Conservation (phyloP, 2,113 vertebrate species). For the Cacatua alba region DNA sequence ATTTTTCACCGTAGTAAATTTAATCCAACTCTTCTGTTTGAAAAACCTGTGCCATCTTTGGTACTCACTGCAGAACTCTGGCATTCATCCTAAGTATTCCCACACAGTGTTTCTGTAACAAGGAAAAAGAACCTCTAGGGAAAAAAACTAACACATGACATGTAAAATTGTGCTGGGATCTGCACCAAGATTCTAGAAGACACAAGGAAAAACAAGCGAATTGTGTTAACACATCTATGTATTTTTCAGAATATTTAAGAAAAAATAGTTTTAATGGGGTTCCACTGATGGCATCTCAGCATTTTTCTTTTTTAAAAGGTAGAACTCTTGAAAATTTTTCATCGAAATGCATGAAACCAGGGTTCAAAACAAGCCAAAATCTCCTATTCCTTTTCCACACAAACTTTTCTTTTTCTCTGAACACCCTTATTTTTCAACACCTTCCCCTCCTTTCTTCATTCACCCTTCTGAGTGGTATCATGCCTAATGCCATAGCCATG, state of each 20-base stretch:
- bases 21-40: not conserved
- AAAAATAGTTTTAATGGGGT: not conserved
- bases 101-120: not conserved
- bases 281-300: not conserved
- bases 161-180: not conserved
- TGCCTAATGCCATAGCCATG: rapidly evolving
- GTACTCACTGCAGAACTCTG: not conserved
- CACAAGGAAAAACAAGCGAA: not conserved
- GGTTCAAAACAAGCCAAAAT: not conserved
- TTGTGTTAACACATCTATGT: not conserved
- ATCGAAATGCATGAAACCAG: not conserved
- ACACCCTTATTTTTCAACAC: rapidly evolving
- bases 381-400: rapidly evolving
- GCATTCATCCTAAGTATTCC: not conserved
- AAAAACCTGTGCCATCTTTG: not conserved
- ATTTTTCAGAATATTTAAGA: not conserved
- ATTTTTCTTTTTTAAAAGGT: not conserved
- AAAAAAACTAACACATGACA: not conserved
- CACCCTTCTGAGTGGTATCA: rapidly evolving
- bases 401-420: not conserved
- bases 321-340: not conserved
- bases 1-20: not conserved
- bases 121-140: not conserved
- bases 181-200: not conserved
- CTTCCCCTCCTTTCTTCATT: too few species aligned